Evolutionary conservation across 2,888 invertebrate species (phyloP).

Genomic region (Pelosia muscerda): DNA sequence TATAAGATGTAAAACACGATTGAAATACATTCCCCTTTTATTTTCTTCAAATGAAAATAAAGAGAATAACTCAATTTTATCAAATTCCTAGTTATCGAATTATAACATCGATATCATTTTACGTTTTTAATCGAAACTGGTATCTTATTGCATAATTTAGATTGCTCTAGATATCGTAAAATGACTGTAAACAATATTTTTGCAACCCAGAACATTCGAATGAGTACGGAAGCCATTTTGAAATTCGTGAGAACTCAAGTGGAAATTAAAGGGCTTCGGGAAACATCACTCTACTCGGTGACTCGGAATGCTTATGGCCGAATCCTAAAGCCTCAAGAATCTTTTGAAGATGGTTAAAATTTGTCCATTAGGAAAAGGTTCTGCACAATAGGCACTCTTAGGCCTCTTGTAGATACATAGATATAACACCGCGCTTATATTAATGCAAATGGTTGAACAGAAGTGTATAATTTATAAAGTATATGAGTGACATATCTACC

Average conservation of each 20-base stretch:
- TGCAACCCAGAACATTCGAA: not conserved
- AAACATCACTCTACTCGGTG: not conserved
- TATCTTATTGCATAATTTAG: not conserved
- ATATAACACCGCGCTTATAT: not conserved
- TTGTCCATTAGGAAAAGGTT: slow-evolving; percentile 7
- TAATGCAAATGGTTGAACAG: not conserved
- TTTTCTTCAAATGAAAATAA: too few relatives aligned
- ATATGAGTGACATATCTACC: too few relatives aligned
- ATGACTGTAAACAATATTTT: not conserved
- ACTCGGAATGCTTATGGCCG: slow-evolving; percentile 11
- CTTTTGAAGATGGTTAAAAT: not conserved
- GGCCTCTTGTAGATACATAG: too few relatives aligned
- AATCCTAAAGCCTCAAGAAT: not conserved
- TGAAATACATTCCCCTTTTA: too few relatives aligned
- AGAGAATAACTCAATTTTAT: too few relatives aligned
- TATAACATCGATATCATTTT: too few relatives aligned
- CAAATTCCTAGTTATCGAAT: too few relatives aligned
- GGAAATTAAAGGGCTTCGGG: not conserved
- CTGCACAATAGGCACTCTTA: not conserved
- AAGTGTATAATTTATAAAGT: too few relatives aligned
- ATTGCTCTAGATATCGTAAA: not conserved
- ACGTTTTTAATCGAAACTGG: too few relatives aligned
- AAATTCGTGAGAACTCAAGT: slow-evolving; percentile 3
- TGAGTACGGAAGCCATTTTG: not conserved
- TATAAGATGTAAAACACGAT: too few relatives aligned